phyloP scores from a whole-genome alignment of 1,140 invertebrate species.

The Scaptodrosophila lebanonensis region DNA sequence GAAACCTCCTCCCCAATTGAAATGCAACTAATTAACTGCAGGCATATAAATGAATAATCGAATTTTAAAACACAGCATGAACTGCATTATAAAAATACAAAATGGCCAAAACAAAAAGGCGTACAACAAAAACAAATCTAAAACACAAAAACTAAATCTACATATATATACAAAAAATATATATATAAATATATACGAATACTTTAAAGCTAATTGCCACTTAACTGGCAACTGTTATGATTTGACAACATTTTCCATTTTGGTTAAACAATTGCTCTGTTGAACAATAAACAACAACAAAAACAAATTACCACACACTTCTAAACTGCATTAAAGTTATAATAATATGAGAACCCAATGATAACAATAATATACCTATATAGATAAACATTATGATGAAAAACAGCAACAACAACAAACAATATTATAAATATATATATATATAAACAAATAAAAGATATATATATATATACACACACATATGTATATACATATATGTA shows the following conservation, averaged over 20 bases:
- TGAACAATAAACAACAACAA: conserved; percentile 23
- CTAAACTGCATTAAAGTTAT: conserved; percentile 24
- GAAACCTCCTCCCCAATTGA: conserved; percentile 11
- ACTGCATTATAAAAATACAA: conserved; percentile 31
- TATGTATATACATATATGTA: conserved; percentile 6
- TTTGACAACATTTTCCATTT: conserved; percentile 16
- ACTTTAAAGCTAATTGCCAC: not conserved
- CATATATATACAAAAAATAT: conserved; percentile 11
- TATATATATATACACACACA: conserved; percentile 12
- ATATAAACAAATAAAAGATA: conserved; percentile 18
- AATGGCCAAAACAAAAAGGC: not conserved
- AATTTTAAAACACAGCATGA: conserved; percentile 41
- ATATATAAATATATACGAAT: conserved; percentile 10
- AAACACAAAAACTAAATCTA: conserved; percentile 22
- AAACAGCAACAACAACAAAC: conserved; percentile 23
- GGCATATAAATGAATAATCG: conserved; percentile 45
- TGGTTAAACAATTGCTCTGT: conserved; percentile 38
- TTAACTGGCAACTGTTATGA: conserved; percentile 12
- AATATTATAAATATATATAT: conserved; percentile 25
- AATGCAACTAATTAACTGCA: conserved; percentile 36
- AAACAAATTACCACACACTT: conserved; percentile 5
- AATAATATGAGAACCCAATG: not conserved
- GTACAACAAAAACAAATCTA: conserved; percentile 16
- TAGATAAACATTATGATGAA: conserved; percentile 31
- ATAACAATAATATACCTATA: conserved; percentile 51